Evolutionary conservation across 2,113 vertebrate genomes (phyloP).

Genomic region (Ictalurus furcatus): DNA sequence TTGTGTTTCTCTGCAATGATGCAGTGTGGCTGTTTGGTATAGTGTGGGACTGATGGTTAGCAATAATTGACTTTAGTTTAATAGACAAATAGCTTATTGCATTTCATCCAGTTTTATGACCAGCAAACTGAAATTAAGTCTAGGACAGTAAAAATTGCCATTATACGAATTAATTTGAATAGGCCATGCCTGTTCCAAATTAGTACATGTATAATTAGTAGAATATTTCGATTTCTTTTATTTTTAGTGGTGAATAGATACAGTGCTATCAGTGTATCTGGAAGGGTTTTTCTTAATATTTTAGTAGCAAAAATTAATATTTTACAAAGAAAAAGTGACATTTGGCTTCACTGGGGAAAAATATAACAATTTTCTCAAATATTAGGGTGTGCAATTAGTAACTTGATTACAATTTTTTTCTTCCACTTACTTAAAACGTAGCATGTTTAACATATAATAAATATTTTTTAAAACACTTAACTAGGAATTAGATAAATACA

Average conservation of each 20-base stretch:
- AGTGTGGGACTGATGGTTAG: not conserved
- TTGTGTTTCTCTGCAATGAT: slow-evolving; percentile 7
- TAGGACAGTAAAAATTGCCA: not conserved
- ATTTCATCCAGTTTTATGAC: not conserved
- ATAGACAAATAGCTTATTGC: not conserved
- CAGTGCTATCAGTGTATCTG: not conserved
- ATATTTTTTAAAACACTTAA: not conserved
- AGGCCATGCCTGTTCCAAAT: not conserved
- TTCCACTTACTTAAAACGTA: not conserved
- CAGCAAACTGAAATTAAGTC: not conserved
- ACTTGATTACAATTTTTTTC: not conserved
- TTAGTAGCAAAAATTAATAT: not conserved
- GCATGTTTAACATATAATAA: not conserved
- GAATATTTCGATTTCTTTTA: not conserved
- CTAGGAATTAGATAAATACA: not conserved
- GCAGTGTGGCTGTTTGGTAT: not conserved
- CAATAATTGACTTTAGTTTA: not conserved
- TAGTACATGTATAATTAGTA: not conserved
- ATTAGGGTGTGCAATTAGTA: not conserved
- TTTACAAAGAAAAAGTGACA: not conserved
- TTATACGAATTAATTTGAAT: not conserved
- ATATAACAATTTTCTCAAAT: not conserved
- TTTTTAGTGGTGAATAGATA: not conserved
- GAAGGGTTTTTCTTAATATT: not conserved
- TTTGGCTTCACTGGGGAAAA: not conserved